Percentiles rank a stretch among this genome's conserved stretches.
Evolutionary conservation across 2,888 invertebrate species (phyloP).

Genomic region (Tenthredo mesomela): DNA sequence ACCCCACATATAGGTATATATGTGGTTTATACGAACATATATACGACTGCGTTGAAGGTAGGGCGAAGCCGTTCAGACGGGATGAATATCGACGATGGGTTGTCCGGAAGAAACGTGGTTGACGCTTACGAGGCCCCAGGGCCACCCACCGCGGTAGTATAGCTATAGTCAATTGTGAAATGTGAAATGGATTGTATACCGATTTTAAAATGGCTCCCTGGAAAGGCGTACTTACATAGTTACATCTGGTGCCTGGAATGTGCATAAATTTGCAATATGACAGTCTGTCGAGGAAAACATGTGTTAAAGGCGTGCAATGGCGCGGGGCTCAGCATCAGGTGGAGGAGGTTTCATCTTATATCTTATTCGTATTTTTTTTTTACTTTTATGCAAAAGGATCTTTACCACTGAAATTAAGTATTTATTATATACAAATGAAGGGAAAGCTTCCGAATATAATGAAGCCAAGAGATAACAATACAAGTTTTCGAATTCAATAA

Average conservation of each 20-base stretch:
- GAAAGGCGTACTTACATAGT: conserved; percentile 4
- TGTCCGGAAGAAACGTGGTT: conserved; percentile 38
- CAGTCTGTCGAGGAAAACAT: neutral
- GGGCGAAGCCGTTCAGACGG: conserved; percentile 1
- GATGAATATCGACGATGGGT: conserved; percentile 34
- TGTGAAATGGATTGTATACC: conserved; percentile 31
- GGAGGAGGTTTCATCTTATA: neutral
- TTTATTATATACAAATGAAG: neutral
- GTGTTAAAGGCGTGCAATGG: neutral
- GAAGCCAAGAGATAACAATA: neutral
- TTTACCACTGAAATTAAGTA: too few relatives aligned
- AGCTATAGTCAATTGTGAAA: conserved; percentile 20
- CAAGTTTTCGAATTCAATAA: neutral
- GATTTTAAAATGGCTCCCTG: conserved; percentile 33
- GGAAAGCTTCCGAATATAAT: neutral
- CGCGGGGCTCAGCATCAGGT: neutral
- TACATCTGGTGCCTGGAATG: conserved; percentile 7
- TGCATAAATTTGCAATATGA: neutral
- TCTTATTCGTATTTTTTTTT: neutral
- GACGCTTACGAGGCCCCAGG: conserved; percentile 41
- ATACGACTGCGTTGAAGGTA: neutral
- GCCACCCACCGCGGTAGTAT: conserved; percentile 8
- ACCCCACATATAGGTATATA: neutral
- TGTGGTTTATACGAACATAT: neutral
- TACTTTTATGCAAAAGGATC: neutral